phyloP scores from a whole-genome alignment of 2,797 vertebrate species.

The Ara ararauna region DNA sequence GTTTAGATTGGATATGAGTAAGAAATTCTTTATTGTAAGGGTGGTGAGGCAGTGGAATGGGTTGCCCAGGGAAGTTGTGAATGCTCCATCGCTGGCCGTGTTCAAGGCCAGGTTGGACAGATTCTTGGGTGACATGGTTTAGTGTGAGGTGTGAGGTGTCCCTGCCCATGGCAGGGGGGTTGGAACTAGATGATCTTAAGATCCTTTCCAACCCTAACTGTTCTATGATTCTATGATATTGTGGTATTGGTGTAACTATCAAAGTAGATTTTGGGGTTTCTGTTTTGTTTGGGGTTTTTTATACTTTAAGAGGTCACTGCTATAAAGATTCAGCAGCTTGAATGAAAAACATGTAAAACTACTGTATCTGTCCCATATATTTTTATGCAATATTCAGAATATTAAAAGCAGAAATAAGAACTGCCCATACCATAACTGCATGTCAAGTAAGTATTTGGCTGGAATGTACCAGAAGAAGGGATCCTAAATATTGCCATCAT shows the following conservation, averaged over 20 bases:
- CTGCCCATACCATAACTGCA: not conserved
- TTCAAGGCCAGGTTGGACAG: not conserved
- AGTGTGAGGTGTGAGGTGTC: not conserved
- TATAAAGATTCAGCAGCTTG: conserved; percentile 8
- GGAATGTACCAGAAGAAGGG: conserved; percentile 47
- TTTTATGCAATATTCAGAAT: not conserved
- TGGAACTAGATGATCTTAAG: not conserved
- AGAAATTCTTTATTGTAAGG: no score
- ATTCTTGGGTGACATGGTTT: not conserved
- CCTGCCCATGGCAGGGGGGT: not conserved
- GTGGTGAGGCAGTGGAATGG: not conserved
- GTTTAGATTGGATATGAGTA: no score
- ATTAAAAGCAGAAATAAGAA: not conserved
- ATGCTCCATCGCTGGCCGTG: not conserved
- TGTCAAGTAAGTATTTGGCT: not conserved
- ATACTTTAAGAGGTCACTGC: conserved; percentile 6
- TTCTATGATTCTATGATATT: not conserved
- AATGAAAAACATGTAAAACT: not conserved
- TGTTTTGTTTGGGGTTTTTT: not conserved
- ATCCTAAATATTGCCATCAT: not conserved
- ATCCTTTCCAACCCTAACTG: not conserved
- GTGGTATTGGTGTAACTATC: not conserved
- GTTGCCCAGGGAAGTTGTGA: not conserved
- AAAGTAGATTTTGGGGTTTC: not conserved
- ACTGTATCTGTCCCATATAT: not conserved